These are phyloP conservation scores for Pantherophis guttatus DNA, from an alignment of 2,113 vertebrate genomes.

Conservation along the genomic window DNA sequence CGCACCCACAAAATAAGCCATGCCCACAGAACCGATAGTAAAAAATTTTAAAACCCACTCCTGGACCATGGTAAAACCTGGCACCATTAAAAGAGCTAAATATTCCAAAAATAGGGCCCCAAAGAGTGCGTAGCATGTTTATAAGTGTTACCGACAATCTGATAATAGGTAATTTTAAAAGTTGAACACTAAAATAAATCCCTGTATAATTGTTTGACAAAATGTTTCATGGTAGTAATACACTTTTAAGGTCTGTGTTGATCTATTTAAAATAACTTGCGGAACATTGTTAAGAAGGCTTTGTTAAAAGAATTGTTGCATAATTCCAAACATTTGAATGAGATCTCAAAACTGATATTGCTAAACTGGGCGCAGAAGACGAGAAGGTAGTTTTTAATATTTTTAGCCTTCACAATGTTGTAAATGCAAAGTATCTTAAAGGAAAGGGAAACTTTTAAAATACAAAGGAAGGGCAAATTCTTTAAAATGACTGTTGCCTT, in stretches of 20 bases:
- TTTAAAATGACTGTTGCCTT: constrained; percentile 36
- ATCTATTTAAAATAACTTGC: neutral
- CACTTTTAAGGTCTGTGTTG: neutral
- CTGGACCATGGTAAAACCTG: neutral
- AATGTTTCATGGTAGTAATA: neutral
- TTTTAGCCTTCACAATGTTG: neutral
- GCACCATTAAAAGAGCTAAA: neutral
- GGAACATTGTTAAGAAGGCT: neutral
- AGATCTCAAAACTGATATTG: constrained; percentile 19
- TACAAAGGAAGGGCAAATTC: constrained; percentile 37
- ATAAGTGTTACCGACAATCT: neutral
- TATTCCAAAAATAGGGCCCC: neutral
- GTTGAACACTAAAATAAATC: neutral
- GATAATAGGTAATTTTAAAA: neutral
- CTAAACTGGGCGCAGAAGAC: neutral
- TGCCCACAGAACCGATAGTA: no score
- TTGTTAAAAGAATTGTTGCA: neutral
- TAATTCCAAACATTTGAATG: constrained; percentile 14
- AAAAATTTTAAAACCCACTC: no score
- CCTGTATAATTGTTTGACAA: neutral
- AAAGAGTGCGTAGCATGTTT: neutral
- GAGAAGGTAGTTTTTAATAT: constrained; percentile 5
- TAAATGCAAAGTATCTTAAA: constrained; percentile 22
- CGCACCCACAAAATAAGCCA: no score
- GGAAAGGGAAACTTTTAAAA: constrained; percentile 37